Percentiles rank a stretch among this genome's conserved stretches.
Evolutionary conservation across 2,888 invertebrate species (phyloP).

Genomic region (Monoplex corrugatus): DNA sequence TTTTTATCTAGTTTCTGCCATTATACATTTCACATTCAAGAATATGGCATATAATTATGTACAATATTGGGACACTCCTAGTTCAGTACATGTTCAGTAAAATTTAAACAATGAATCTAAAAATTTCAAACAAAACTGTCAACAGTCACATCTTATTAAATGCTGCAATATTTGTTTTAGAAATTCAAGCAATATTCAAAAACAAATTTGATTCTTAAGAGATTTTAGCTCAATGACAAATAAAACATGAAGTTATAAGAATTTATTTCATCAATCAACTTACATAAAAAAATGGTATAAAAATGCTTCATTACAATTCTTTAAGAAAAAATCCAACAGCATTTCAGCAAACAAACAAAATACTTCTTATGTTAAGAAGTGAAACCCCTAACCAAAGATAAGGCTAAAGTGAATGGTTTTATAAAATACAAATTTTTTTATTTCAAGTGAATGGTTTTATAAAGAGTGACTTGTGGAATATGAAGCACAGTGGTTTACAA

Average conservation of each 20-base stretch:
- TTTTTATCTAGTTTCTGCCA: background rate
- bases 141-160: background rate
- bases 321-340: background rate
- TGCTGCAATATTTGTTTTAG: too few relatives aligned
- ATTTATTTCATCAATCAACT: background rate
- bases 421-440: background rate
- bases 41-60: slow-evolving; percentile 27
- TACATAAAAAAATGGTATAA: background rate
- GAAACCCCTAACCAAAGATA: background rate
- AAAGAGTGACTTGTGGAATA: too few relatives aligned
- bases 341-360: background rate
- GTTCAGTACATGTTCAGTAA: too few relatives aligned
- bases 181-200: too few relatives aligned
- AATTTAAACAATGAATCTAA: background rate
- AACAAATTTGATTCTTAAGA: too few relatives aligned
- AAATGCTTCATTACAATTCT: background rate
- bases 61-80: background rate
- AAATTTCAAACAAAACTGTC: background rate
- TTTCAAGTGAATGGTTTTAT: too few relatives aligned
- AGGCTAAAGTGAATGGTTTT: background rate
- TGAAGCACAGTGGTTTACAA: too few relatives aligned
- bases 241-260: background rate
- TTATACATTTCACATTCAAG: background rate
- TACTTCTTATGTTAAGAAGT: background rate
- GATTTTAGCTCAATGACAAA: background rate